phyloP scores from a whole-genome alignment of 2,113 vertebrate species.

The Nicator chloris region DNA sequence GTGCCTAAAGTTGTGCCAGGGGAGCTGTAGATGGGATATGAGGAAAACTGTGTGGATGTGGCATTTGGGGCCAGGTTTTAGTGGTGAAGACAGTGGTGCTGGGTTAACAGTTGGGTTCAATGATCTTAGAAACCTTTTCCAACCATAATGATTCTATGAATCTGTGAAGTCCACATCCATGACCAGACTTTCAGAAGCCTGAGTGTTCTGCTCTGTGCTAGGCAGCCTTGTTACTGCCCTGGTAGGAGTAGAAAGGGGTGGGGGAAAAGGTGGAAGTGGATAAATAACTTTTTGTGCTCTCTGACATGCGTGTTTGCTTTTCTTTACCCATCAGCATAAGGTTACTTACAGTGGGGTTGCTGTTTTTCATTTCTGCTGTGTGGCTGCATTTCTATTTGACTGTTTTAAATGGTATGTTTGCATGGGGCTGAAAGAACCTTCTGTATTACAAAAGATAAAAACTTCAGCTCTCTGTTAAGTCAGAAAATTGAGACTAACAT shows the following conservation, averaged over 20 bases:
- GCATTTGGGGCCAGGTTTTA: not conserved
- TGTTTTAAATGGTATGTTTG: constrained; percentile 62
- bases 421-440: constrained; percentile 71
- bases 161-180: not conserved
- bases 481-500: constrained; percentile 17
- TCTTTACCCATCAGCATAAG: not conserved
- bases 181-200: not conserved
- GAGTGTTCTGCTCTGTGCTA: not conserved
- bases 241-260: not conserved
- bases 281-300: constrained; percentile 28
- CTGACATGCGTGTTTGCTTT: not conserved
- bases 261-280: not conserved
- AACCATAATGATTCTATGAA: not conserved
- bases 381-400: constrained; percentile 43
- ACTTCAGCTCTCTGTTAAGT: constrained; percentile 44
- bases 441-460: constrained; percentile 56
- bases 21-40: not conserved
- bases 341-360: not conserved
- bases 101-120: not conserved
- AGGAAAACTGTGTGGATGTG: not conserved
- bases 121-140: not conserved
- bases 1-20: not conserved
- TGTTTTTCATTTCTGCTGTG: not conserved
- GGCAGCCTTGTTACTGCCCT: not conserved
- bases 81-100: not conserved